Conservation (phyloP, 1,140 invertebrate species). For the Drosophila ficusphila region DNA sequence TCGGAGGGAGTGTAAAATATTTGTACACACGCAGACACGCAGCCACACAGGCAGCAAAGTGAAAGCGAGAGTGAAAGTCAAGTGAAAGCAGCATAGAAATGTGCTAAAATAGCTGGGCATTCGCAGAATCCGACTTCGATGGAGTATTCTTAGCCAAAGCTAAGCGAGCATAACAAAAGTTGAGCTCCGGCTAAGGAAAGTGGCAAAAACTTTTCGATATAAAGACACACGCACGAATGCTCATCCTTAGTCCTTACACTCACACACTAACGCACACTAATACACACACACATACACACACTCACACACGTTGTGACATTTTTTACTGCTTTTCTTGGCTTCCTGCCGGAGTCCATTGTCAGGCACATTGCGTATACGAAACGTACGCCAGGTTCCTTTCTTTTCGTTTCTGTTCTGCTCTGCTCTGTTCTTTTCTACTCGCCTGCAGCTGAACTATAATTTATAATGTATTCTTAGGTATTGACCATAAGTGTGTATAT, state of each 20-base stretch:
- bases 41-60: too few species aligned
- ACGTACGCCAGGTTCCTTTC: conserved; percentile 39
- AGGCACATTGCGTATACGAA: conserved; percentile 69
- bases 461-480: conserved; percentile 70
- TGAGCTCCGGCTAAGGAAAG: conserved; percentile 70
- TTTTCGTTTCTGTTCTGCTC: too few species aligned
- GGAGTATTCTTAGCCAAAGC: conserved; percentile 10
- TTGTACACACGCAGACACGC: conserved; percentile 30
- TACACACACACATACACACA: conserved; percentile 49
- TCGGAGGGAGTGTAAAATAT: conserved; percentile 55
- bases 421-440: too few species aligned
- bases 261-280: conserved; percentile 6
- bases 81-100: conserved; percentile 50
- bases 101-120: conserved; percentile 41
- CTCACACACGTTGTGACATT: conserved; percentile 47
- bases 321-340: conserved; percentile 61
- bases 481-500: conserved; percentile 22
- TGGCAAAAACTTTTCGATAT: conserved; percentile 79
- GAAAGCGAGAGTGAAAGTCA: conserved; percentile 59
- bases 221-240: conserved; percentile 77
- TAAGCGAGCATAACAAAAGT: conserved; percentile 80
- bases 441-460: conserved; percentile 65
- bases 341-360: conserved; percentile 64
- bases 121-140: neutral
- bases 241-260: neutral